Evolutionary conservation across 2,888 invertebrate species (phyloP).

Genomic region (Cyaniris semiargus): DNA sequence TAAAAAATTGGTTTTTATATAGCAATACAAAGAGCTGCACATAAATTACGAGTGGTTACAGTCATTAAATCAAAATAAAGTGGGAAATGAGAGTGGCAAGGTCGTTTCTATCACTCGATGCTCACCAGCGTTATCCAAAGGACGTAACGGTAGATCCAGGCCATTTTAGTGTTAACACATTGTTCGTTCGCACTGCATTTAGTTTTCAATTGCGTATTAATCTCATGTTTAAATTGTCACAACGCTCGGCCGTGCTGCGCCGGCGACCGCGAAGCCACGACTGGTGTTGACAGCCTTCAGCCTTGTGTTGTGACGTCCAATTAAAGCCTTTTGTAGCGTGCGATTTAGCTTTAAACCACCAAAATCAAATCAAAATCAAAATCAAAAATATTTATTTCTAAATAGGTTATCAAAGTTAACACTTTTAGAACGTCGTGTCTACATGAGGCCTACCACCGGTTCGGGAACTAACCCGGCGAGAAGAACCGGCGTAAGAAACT

Average conservation of each 20-base stretch:
- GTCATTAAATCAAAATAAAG: slow-evolving; percentile 17
- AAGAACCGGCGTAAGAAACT: too few species aligned
- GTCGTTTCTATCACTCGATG: slow-evolving; percentile 17
- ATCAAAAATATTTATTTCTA: too few species aligned
- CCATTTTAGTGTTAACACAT: slow-evolving; percentile 49
- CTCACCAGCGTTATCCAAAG: slow-evolving; percentile 57
- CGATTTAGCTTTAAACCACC: background rate
- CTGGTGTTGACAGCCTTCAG: slow-evolving; percentile 9
- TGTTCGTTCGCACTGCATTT: slow-evolving; percentile 26
- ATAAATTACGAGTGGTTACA: slow-evolving; percentile 1
- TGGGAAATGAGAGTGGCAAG: background rate
- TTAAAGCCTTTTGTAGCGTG: background rate
- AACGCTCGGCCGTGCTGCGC: background rate
- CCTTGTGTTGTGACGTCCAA: background rate
- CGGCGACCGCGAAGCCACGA: slow-evolving; percentile 7
- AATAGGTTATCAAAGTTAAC: too few species aligned
- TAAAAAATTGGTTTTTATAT: background rate
- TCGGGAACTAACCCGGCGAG: too few species aligned
- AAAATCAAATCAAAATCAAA: too few species aligned
- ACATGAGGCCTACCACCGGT: too few species aligned
- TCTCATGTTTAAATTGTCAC: background rate
- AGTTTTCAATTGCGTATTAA: slow-evolving; percentile 20
- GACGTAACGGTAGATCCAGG: slow-evolving; percentile 54
- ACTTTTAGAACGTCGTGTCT: too few species aligned
- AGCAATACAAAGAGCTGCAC: background rate